Percentiles rank a stretch among this genome's conserved stretches.
These are phyloP conservation scores for Momotus momota DNA, from an alignment of 2,797 vertebrate genomes.

Conservation along the genomic window DNA sequence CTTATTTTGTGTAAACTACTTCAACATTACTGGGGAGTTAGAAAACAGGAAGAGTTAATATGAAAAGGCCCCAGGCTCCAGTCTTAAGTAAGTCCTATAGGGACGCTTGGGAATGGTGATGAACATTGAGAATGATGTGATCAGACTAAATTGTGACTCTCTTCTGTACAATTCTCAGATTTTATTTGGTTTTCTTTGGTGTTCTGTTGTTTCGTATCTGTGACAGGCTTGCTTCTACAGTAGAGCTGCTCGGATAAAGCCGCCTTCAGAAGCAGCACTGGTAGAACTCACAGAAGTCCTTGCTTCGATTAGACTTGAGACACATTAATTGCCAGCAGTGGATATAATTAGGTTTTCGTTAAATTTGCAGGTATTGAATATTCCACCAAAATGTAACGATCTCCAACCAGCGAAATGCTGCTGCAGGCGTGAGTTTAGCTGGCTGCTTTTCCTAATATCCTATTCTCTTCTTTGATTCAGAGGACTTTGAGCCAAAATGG, in stretches of 20 bases:
- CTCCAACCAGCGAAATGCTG: not conserved
- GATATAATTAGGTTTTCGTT: not conserved
- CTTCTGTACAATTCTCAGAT: not conserved
- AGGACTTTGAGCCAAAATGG: not conserved
- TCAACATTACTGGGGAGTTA: not conserved
- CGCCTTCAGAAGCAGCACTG: not conserved
- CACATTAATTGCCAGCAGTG: not conserved
- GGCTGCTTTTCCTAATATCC: not conserved
- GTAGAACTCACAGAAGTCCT: not conserved
- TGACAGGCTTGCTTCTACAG: not conserved
- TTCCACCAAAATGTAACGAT: not conserved
- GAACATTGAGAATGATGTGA: no score
- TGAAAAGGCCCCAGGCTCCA: not conserved
- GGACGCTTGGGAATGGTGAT: not conserved
- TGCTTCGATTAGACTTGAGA: not conserved
- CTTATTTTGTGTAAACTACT: not conserved
- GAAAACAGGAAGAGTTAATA: not conserved
- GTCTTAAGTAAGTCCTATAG: not conserved
- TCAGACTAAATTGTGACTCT: not conserved
- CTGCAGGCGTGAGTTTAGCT: not conserved
- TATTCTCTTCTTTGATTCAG: not conserved
- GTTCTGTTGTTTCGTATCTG: not conserved
- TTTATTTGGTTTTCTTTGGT: not conserved
- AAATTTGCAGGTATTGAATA: not conserved
- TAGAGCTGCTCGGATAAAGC: not conserved